Evolutionary conservation across 2,113 vertebrate genomes (phyloP).

Genomic region (Taurulus bubalis): DNA sequence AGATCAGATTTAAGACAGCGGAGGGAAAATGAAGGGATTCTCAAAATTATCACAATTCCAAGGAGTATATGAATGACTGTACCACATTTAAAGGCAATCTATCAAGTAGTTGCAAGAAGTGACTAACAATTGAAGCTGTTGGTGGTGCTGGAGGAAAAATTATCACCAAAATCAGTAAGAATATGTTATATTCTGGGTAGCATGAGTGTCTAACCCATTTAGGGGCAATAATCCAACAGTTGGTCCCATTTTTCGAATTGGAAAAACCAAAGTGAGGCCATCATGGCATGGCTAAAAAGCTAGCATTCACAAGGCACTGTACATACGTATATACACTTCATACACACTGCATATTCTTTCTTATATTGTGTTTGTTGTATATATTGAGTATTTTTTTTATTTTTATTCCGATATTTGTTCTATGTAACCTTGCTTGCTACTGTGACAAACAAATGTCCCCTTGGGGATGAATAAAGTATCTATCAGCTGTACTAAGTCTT

Average conservation of each 20-base stretch:
- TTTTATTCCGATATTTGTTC: no score
- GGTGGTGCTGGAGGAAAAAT: not conserved
- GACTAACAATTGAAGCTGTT: not conserved
- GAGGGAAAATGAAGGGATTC: not conserved
- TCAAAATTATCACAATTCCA: not conserved
- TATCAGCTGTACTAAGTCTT: conserved; percentile 27
- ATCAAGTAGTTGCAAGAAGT: not conserved
- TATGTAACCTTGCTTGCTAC: no score
- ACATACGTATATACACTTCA: no score
- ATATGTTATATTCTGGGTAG: no score
- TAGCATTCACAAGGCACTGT: not conserved
- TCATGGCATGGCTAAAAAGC: not conserved
- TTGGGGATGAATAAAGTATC: no score
- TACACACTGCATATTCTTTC: no score
- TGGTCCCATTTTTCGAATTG: not conserved
- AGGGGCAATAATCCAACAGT: not conserved
- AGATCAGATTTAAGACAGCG: no score
- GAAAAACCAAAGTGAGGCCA: not conserved
- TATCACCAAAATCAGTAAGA: not conserved
- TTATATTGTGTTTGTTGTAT: no score
- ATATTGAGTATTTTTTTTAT: no score
- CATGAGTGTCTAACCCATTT: not conserved
- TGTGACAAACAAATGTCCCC: no score
- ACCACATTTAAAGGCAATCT: not conserved
- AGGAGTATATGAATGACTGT: not conserved